Evolutionary conservation across 2,888 invertebrate genomes (phyloP), one percentile per base, ranked within the genome.

Genomic region (Diplazon laetatorius): DNA sequence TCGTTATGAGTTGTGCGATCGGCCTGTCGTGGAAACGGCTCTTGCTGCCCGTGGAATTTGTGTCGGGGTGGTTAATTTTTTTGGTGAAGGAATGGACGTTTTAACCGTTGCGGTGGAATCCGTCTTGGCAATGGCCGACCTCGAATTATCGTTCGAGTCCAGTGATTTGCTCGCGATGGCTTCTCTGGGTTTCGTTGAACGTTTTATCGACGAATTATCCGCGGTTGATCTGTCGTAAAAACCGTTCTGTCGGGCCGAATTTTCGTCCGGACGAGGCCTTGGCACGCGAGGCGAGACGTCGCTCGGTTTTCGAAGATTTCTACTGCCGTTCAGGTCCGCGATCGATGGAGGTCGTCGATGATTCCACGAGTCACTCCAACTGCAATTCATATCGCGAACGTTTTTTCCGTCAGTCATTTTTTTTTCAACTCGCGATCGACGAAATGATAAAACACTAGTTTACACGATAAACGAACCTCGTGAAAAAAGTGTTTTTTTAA

Each of bases 281-380:
- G 82, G 63, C 74, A 83, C 83, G 69, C 84, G 84, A 63, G 84
- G 83, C 72, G 84, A 81, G 80, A 83, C 82, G 77, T 82, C 81
- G 71, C 80, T 82, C 65, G 83, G 80, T 73, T 86, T 88, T 65
- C 85, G 85, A 72, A 76, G 80, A 76, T 65, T 78, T 57, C 76
- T 81, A 50, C 37, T 69, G 73, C 76, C 82, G 76, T 85, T 86
- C 77, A 80, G 82, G 70, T 87, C 88, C 69, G 82, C 83, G 80
- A 86, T 82, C 71, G 85, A 81, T 63, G 85, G 83, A 73, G 86
- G 84, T 77, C 85, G 86, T 75, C 85, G 87, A 71, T 83, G 87
- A 78, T 87, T 82, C 88, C 88, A 87, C 71, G 87, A 85, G 83
- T 90, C 90, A 90, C 85, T 91, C 90, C 90, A 90, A 87, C 90